These are phyloP conservation scores for Graptemys geographica DNA, from an alignment of 2,797 vertebrate genomes.

Conservation along the genomic window DNA sequence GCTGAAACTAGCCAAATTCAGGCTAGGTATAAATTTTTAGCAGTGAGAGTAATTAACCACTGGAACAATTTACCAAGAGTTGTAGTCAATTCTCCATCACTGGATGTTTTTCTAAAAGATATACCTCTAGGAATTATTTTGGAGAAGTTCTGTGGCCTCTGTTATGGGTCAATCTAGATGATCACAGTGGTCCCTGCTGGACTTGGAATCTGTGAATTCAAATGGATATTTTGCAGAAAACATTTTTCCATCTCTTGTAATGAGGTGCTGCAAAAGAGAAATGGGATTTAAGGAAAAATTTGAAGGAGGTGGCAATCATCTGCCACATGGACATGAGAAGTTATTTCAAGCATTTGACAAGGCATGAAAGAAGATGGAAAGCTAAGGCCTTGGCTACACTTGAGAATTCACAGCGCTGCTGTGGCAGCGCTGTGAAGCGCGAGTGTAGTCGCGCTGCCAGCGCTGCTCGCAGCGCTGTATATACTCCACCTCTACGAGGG, in stretches of 20 bases:
- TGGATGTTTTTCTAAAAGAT: neutral
- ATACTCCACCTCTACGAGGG: too few species aligned
- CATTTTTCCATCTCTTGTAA: neutral
- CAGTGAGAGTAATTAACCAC: neutral
- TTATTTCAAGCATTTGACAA: neutral
- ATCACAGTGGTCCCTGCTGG: neutral
- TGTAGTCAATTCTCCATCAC: neutral
- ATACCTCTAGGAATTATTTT: neutral
- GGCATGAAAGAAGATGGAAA: neutral
- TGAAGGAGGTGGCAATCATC: neutral
- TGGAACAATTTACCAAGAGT: neutral
- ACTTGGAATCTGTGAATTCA: neutral
- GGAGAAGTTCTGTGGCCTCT: neutral
- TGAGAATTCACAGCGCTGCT: too few species aligned
- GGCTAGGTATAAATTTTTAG: neutral
- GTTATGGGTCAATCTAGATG: neutral
- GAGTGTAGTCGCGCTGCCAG: too few species aligned
- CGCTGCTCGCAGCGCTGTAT: too few species aligned
- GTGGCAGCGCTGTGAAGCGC: too few species aligned
- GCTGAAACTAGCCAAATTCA: neutral
- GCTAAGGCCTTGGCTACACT: rapidly evolving
- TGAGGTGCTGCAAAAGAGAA: neutral
- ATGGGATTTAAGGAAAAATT: neutral
- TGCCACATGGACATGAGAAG: neutral
- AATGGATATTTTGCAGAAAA: neutral